A percentile compares a stretch with the other conserved stretches of the same genome.
These are phyloP conservation scores for Ameiurus melas DNA, from an alignment of 2,113 vertebrate species.

Conservation along the genomic window DNA sequence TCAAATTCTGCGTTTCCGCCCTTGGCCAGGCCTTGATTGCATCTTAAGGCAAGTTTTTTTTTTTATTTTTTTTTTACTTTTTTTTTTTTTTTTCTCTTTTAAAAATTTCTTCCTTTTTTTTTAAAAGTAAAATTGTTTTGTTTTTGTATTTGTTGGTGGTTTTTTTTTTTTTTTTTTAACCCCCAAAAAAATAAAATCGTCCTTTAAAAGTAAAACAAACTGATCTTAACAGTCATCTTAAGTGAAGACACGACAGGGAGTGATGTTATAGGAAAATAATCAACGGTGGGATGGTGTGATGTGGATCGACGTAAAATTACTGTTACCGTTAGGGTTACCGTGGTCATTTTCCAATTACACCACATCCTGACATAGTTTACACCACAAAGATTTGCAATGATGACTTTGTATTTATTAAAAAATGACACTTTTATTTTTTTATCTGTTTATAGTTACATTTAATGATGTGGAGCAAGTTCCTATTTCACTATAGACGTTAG, in stretches of 20 bases:
- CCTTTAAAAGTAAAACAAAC: background rate
- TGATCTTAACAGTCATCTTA: background rate
- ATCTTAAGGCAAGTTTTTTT: no score
- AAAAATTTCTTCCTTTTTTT: no score
- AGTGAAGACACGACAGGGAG: background rate
- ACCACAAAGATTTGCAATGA: background rate
- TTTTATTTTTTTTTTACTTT: no score
- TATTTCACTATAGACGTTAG: background rate
- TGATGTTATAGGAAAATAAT: background rate
- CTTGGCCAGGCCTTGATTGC: no score
- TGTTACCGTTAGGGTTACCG: background rate
- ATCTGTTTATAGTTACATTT: background rate
- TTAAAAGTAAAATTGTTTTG: no score
- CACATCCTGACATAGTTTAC: background rate
- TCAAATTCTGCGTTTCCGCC: no score
- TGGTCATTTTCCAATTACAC: background rate
- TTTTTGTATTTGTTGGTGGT: no score
- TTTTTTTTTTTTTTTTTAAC: no score
- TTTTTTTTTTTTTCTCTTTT: no score
- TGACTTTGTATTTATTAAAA: background rate
- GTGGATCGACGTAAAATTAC: background rate
- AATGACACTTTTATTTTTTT: background rate
- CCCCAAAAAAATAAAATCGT: no score
- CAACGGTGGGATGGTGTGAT: background rate
- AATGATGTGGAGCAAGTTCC: background rate